phyloP scores from a whole-genome alignment of 2,888 invertebrate genomes.

The Leptopilina myrica region DNA sequence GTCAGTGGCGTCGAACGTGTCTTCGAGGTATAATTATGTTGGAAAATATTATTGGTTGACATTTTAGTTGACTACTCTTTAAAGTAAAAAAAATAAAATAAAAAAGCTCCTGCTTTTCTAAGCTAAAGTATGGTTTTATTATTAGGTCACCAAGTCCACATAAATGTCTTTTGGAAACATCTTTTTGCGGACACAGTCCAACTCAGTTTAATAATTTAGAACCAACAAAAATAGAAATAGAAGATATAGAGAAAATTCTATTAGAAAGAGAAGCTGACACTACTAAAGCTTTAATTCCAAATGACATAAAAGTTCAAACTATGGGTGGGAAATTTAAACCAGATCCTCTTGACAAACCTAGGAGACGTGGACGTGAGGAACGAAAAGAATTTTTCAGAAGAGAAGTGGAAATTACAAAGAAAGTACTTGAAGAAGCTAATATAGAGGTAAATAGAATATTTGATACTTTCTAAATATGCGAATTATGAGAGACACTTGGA shows the following conservation, averaged over 20 bases:
- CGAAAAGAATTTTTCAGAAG: slow-evolving; percentile 74
- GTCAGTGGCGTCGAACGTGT: slow-evolving; percentile 72
- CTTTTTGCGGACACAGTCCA: slow-evolving; percentile 92
- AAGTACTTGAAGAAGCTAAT: slow-evolving; percentile 73
- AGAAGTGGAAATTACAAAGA: slow-evolving; percentile 75
- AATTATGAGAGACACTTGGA: too few species aligned
- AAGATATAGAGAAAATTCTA: slow-evolving; percentile 79
- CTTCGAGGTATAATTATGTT: slow-evolving; percentile 67
- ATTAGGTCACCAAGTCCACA: slow-evolving; percentile 92
- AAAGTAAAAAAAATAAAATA: too few species aligned
- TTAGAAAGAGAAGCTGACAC: slow-evolving; percentile 82
- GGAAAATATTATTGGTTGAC: too few species aligned
- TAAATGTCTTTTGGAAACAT: slow-evolving; percentile 92
- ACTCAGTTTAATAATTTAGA: slow-evolving; percentile 75
- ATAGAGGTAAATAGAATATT: slow-evolving; percentile 66
- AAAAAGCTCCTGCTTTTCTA: background rate
- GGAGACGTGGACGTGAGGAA: slow-evolving; percentile 72
- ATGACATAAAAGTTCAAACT: slow-evolving; percentile 79
- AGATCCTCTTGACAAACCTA: slow-evolving; percentile 83
- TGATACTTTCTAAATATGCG: too few species aligned
- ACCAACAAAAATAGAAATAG: slow-evolving; percentile 78
- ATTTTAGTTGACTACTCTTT: too few species aligned
- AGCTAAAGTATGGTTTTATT: slow-evolving; percentile 5
- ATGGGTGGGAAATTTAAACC: slow-evolving; percentile 82
- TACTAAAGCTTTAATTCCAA: slow-evolving; percentile 82